phyloP scores from a whole-genome alignment of 1,140 invertebrate species.

The Choristoneura fumiferana region DNA sequence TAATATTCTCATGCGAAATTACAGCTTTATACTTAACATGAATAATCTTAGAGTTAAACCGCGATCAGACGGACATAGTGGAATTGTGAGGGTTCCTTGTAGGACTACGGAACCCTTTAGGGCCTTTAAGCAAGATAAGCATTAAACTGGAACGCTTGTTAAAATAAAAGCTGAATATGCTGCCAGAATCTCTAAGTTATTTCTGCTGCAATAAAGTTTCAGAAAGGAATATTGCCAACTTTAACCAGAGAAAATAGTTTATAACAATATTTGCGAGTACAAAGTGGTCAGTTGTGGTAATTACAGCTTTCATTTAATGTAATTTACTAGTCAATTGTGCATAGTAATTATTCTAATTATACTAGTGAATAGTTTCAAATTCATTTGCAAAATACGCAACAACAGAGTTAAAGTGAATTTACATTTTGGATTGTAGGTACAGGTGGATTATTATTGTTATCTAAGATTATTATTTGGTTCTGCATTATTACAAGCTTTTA shows the following conservation, averaged over 20 bases:
- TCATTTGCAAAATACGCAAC: neutral
- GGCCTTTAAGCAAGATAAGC: too few species aligned
- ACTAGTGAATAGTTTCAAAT: conserved; percentile 9
- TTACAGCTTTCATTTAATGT: conserved; percentile 2
- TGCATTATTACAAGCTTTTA: too few species aligned
- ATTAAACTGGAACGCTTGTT: too few species aligned
- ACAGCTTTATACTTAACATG: too few species aligned
- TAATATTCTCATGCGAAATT: too few species aligned
- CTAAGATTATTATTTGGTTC: too few species aligned
- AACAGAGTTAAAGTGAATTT: neutral
- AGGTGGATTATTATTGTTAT: too few species aligned
- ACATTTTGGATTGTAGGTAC: neutral
- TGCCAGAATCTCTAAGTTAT: neutral
- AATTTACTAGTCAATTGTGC: neutral
- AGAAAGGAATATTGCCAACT: conserved; percentile 12
- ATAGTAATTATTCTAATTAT: conserved; percentile 11
- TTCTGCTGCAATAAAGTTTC: conserved; percentile 1
- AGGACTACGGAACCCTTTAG: too few species aligned
- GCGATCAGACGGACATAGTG: too few species aligned
- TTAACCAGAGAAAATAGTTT: conserved; percentile 5
- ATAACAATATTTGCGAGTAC: neutral
- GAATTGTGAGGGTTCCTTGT: too few species aligned
- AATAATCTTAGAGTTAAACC: too few species aligned
- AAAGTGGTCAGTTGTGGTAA: neutral
- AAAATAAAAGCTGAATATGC: conserved; percentile 3